Conservation (phyloP, 2,888 invertebrate genomes). For the Athripsodes cinereus region DNA sequence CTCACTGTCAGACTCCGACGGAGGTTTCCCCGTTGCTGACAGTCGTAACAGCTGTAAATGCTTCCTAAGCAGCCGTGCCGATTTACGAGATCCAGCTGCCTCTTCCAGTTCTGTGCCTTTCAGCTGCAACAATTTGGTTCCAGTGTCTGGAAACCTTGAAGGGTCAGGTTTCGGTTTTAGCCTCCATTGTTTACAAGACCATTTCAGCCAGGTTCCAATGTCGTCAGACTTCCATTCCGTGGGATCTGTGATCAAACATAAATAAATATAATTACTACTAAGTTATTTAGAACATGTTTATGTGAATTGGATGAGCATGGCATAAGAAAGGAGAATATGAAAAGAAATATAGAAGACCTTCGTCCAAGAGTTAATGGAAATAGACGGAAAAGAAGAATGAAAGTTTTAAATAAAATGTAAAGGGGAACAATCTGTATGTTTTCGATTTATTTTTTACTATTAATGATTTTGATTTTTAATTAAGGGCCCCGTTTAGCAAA, state of each 20-base stretch:
- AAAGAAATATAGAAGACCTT: no score
- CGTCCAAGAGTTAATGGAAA: no score
- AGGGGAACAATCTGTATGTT: no score
- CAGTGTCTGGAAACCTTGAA: conserved; percentile 44
- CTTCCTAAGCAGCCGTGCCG: conserved; percentile 47
- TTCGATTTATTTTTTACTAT: no score
- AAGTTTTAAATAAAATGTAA: no score
- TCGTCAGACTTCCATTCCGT: conserved; percentile 46
- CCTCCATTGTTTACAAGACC: conserved; percentile 46
- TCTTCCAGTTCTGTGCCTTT: conserved; percentile 50
- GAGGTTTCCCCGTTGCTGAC: conserved; percentile 43
- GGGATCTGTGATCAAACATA: conserved; percentile 39
- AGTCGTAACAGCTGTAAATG: conserved; percentile 48
- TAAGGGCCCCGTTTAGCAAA: no score
- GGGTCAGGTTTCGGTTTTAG: conserved; percentile 45
- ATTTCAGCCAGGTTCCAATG: conserved; percentile 49
- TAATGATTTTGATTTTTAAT: no score
- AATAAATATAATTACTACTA: no score
- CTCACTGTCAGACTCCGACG: conserved; percentile 27
- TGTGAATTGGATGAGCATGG: no score
- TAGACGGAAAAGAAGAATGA: no score
- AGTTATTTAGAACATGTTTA: no score
- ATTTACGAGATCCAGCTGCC: conserved; percentile 41
- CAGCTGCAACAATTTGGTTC: conserved; percentile 45
- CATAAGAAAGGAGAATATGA: no score